Evolutionary conservation across 2,113 vertebrate genomes (phyloP), one percentile per base, ranked within the genome.

Genomic region (Nycticorax nycticorax): DNA sequence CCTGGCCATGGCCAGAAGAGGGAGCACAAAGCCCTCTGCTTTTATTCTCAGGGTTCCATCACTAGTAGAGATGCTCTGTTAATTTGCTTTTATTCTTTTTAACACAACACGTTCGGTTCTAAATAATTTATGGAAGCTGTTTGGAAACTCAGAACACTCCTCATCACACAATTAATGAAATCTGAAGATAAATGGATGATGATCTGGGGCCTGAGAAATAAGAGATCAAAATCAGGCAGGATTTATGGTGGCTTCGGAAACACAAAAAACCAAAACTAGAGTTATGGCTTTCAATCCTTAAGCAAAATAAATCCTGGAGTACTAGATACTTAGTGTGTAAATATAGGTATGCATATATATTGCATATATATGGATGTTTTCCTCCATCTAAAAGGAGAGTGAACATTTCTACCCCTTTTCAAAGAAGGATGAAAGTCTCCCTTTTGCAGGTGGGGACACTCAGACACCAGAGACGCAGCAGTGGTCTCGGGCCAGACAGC

Each of bases 41-140:
- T 68, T 48, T 75, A 48, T 63, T 67, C 33, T 75, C 33, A 21
- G 28, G 22, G 27, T 33, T 81, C 39, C 24, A 53, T 50, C 77
- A 68, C 4, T 30, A 69, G 69, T 20, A 73, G 16, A 87, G 45
- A 41, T 35, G 53, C 14, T 71, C 27, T 35, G 7, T 63, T 94
- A 66, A 55, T 66, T 83, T 81, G 39, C 32, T 88, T 83, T 50
- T 56, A 8, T 14, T 14, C 68, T 95, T 92, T 92, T 89, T 66
- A 86, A 69, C 53, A 21, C 37, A 33, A 26, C 56, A 85, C 62
- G 50, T 87, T 93, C 28, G 1, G 33, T 53, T 92, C 57, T 89
- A 93, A 92, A 91, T 69, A 93, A 93, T 96, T 94, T 89, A 97
- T 73, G 57, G 93, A 76, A 89, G 80, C 77, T 63, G 20, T 81